Conservation (phyloP, 1,140 invertebrate species). For the Zaprionus kolodkinae region DNA sequence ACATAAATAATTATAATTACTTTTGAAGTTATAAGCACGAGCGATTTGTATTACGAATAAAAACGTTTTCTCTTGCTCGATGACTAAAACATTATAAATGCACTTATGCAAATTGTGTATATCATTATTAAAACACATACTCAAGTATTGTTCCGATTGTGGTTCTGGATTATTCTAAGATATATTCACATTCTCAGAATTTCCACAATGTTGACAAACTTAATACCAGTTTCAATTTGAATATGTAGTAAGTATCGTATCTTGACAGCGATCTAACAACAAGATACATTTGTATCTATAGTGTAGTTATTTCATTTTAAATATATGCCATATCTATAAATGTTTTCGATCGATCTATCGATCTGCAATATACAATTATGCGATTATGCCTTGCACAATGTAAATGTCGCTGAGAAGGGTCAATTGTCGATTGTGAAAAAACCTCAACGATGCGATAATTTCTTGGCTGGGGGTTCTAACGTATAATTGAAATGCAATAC, state of each 20-base stretch:
- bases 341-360: too few relatives aligned
- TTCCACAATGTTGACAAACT: background rate
- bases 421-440: conserved; percentile 5
- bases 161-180: conserved; percentile 1
- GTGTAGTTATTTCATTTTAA: background rate
- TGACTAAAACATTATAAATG: conserved; percentile 39
- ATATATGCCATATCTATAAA: background rate
- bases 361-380: background rate
- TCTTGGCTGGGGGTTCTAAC: background rate
- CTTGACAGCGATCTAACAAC: background rate
- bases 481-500: background rate
- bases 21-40: conserved; percentile 25
- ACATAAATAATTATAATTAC: conserved; percentile 28
- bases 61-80: conserved; percentile 23
- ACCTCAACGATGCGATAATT: conserved; percentile 1
- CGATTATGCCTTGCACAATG: background rate
- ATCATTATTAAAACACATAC: conserved; percentile 26
- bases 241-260: background rate
- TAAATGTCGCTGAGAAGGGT: background rate
- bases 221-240: background rate
- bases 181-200: background rate
- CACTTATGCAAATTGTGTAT: conserved; percentile 49
- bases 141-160: background rate
- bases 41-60: conserved; percentile 1
- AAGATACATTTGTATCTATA: background rate